Percentiles rank a stretch among this genome's conserved stretches.
Evolutionary conservation across 92 coral and sea anemone genomes (phyloP).

Genomic region (Palythoa caribaeorum): DNA sequence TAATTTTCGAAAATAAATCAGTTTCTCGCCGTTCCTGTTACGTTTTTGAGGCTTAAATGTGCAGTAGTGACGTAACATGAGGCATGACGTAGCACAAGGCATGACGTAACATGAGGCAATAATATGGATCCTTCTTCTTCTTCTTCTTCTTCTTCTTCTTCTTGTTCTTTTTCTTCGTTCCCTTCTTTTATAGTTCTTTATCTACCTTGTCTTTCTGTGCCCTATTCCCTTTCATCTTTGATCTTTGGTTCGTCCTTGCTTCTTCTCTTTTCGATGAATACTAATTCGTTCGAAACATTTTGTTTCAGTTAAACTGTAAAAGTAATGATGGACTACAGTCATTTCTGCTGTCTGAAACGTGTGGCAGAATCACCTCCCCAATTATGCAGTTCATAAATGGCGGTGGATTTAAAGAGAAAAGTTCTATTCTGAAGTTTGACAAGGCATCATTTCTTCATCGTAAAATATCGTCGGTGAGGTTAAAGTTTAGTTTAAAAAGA

Average conservation of each 20-base stretch:
- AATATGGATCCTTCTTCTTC: not conserved
- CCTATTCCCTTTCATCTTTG: not conserved
- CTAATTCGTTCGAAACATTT: not conserved
- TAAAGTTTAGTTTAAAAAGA: not conserved
- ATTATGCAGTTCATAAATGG: conserved; percentile 43
- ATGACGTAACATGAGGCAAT: no score
- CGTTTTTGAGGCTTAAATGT: no score
- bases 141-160: not conserved
- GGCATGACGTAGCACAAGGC: no score
- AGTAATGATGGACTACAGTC: conserved; percentile 14
- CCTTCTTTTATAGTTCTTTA: not conserved
- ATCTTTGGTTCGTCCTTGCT: not conserved
- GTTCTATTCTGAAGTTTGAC: conserved; percentile 18
- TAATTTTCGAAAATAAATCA: no score
- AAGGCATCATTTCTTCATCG: conserved; percentile 28
- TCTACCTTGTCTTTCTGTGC: not conserved
- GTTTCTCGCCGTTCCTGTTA: no score
- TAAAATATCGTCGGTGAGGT: conserved; percentile 33
- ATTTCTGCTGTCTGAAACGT: conserved; percentile 28
- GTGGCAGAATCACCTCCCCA: conserved; percentile 40
- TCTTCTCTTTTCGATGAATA: not conserved
- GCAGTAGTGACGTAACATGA: no score
- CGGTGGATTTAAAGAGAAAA: conserved; percentile 25
- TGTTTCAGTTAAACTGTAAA: not conserved
- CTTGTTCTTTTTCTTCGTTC: not conserved